A percentile compares a stretch with the other conserved stretches of the same genome.
Evolutionary conservation across 2,888 invertebrate species (phyloP).

Genomic region (Eupithecia centaureata): DNA sequence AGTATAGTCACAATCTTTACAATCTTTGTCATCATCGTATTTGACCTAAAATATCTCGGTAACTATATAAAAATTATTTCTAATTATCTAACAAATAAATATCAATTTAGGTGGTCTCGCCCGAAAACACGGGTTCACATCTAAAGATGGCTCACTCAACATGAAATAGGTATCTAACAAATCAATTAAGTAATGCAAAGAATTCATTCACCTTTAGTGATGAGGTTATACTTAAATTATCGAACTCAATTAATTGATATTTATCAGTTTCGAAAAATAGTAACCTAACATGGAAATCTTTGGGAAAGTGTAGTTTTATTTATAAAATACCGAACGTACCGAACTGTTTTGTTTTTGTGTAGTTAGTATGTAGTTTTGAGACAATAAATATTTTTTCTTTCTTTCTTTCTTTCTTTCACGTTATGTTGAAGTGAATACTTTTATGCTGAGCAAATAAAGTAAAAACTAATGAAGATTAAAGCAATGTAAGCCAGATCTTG

Average conservation of each 20-base stretch:
- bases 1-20: no score
- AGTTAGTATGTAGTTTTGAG: no score
- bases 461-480: background rate
- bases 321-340: background rate
- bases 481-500: constrained; percentile 3
- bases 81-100: constrained; percentile 34
- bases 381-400: no score
- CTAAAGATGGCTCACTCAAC: constrained; percentile 77
- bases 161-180: constrained; percentile 74
- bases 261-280: background rate
- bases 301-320: no score
- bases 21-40: background rate
- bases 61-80: background rate
- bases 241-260: constrained; percentile 23
- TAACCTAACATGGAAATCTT: background rate
- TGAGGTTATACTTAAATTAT: constrained; percentile 41
- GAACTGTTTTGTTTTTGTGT: no score
- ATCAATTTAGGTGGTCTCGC: constrained; percentile 61
- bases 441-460: background rate
- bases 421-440: background rate
- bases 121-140: constrained; percentile 59
- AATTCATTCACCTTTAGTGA: constrained; percentile 79
- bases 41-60: background rate
- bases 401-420: no score
- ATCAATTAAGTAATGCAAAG: constrained; percentile 81